Base-by-base conservation (phyloP, 2,113 vertebrate species). In the Castor canadensis region DNA sequence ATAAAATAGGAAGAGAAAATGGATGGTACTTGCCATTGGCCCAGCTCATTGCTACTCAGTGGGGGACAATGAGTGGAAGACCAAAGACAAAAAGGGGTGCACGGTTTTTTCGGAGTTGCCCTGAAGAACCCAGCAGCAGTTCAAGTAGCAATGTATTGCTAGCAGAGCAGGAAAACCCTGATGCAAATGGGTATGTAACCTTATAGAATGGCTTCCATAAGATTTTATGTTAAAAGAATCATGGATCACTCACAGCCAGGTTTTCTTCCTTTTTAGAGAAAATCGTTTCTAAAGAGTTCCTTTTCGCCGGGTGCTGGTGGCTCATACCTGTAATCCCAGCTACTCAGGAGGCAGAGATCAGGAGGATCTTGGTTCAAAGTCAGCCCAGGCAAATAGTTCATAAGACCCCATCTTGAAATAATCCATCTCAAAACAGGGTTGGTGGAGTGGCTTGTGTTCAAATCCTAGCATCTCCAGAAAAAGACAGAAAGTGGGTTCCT, bases 101-200 rank as follows among this genome's bases (percentile, higher is more conserved):
- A 11, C 8, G 30, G 3, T 0, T 19, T 19, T 81, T 52, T 4
- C 15, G 52, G 26, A 9, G 32, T 19, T 13, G 3, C 16, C 47
- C 71, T 1, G 83, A 93, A 54, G 95, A 81, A 0, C 35, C 75
- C 12, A n/a, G 43, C 16, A 1, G 79, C 9, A n/a, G 60, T 8
- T 2, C 9, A 0, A 22, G 2, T 0, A 9, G 32, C 0, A 1
- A 1, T 0, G 9, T 4, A 1, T 1, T 69, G 35, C 60, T 60
- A 0, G 11, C 45, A 1, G 84, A 66, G 3, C 43, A 1, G 0
- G 19, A 45, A 83, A n/a, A 3, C 54, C 66, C 62, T 0, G 17
- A 35, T 0, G 0, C 17, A 15, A 28, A 6, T 5, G 0, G 96
- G 96, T 97, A 79, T 0, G 90, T 73, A 11, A 17, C 47, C 26